A percentile compares a stretch with the other conserved stretches of the same genome.
phyloP scores from a whole-genome alignment of 2,888 invertebrate genomes.

The Adelognathus sp. region DNA sequence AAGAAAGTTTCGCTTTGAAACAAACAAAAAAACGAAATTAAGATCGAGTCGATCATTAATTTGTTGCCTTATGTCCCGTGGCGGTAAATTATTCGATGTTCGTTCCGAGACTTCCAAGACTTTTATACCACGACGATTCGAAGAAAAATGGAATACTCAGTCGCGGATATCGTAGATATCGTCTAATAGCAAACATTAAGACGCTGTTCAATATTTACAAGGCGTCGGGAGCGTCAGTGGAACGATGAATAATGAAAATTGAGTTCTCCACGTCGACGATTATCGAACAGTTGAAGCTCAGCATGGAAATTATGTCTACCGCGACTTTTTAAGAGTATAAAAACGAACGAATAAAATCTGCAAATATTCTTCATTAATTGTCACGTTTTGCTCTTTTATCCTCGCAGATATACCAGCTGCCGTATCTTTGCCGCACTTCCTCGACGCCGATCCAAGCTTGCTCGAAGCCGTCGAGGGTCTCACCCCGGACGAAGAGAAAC shows the following conservation, averaged over 20 bases:
- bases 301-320: background rate
- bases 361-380: background rate
- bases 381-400: background rate
- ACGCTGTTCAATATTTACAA: slow-evolving; percentile 24
- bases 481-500: slow-evolving; percentile 75
- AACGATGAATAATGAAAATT: slow-evolving; percentile 26
- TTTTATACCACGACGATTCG: too few relatives aligned
- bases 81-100: background rate
- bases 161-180: background rate
- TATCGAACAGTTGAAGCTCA: background rate
- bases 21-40: slow-evolving; percentile 6
- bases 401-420: slow-evolving; percentile 79
- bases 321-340: background rate
- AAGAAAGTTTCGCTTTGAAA: too few relatives aligned
- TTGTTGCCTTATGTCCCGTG: background rate
- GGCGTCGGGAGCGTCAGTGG: background rate
- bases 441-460: slow-evolving; percentile 78
- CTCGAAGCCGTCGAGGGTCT: slow-evolving; percentile 77
- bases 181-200: background rate
- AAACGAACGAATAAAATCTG: background rate
- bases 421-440: slow-evolving; percentile 80
- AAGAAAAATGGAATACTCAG: too few relatives aligned
- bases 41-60: background rate
- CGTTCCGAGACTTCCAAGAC: too few relatives aligned
- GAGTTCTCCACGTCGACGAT: background rate